A percentile compares a stretch with the other conserved stretches of the same genome.
Conservation (phyloP, 2,797 vertebrate species). For the Fistularia tabacaria region DNA sequence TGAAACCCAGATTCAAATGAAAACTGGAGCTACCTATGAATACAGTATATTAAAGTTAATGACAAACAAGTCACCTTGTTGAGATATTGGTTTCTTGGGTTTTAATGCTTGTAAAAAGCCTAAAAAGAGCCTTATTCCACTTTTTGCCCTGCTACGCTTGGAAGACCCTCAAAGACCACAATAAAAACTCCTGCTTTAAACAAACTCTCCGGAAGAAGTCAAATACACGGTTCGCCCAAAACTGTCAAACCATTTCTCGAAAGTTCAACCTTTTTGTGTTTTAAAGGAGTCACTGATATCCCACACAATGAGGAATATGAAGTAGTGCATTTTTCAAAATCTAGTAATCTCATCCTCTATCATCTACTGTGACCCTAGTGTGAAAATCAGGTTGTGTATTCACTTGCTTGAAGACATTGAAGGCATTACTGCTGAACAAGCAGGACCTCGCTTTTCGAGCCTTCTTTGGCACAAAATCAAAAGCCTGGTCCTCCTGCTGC, state of each 20-base stretch:
- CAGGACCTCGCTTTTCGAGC: background rate
- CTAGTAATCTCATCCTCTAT: background rate
- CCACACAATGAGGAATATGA: constrained; percentile 7
- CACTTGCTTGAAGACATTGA: background rate
- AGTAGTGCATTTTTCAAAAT: background rate
- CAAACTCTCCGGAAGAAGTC: background rate
- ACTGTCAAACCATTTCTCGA: background rate
- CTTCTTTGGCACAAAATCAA: background rate
- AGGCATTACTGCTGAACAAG: constrained; percentile 7
- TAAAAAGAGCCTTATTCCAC: no score
- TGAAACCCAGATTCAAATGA: no score
- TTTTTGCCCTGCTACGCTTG: no score
- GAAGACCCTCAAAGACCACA: no score
- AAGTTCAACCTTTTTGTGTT: no score
- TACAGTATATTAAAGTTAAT: no score
- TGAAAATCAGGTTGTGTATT: background rate
- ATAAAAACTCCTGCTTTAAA: no score
- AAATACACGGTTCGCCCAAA: background rate
- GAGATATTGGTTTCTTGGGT: no score
- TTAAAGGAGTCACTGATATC: no score
- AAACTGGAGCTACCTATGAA: no score
- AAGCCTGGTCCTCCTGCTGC: background rate
- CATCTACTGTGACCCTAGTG: constrained; percentile 1
- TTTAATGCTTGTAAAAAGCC: background rate
- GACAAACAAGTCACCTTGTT: no score